Percentiles rank a stretch among this genome's conserved stretches.
These are phyloP conservation scores for Schizopygopsis malacanthus DNA, from an alignment of 2,797 vertebrate species.

Conservation along the genomic window DNA sequence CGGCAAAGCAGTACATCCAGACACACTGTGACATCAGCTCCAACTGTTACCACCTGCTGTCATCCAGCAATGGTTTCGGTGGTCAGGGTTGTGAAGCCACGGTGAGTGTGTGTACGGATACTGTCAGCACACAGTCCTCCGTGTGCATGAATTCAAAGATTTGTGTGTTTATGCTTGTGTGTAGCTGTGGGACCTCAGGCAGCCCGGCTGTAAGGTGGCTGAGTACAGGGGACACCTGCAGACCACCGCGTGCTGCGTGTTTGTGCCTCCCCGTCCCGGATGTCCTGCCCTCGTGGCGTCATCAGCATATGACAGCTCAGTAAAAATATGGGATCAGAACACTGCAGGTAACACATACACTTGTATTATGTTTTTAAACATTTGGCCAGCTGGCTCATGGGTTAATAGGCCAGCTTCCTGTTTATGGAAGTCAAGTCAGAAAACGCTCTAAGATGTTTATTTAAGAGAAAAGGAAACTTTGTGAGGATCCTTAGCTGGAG, in stretches of 20 bases:
- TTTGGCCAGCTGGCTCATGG: not conserved
- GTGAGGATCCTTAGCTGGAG: not conserved
- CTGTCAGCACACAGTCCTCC: not conserved
- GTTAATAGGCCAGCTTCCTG: not conserved
- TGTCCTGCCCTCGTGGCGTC: constrained; percentile 81
- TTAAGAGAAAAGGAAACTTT: not conserved
- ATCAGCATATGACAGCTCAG: constrained; percentile 86
- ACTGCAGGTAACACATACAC: constrained; percentile 82
- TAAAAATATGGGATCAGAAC: constrained; percentile 92
- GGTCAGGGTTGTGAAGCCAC: constrained; percentile 94
- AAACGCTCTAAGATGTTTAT: not conserved
- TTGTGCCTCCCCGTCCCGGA: constrained; percentile 77
- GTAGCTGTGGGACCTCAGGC: constrained; percentile 94
- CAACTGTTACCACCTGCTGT: constrained; percentile 85
- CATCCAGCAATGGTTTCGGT: constrained; percentile 89
- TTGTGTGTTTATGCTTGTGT: constrained; percentile 48
- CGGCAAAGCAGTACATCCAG: constrained; percentile 92
- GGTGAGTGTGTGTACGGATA: constrained; percentile 73
- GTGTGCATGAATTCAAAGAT: constrained; percentile 45
- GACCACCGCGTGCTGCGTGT: constrained; percentile 87
- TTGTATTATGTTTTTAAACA: not conserved
- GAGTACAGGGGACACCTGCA: constrained; percentile 92
- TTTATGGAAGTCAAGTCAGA: not conserved
- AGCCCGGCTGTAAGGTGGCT: constrained; percentile 83
- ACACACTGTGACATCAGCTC: constrained; percentile 89